phyloP scores from a whole-genome alignment of 2,888 invertebrate species.

The Callosobruchus maculatus region DNA sequence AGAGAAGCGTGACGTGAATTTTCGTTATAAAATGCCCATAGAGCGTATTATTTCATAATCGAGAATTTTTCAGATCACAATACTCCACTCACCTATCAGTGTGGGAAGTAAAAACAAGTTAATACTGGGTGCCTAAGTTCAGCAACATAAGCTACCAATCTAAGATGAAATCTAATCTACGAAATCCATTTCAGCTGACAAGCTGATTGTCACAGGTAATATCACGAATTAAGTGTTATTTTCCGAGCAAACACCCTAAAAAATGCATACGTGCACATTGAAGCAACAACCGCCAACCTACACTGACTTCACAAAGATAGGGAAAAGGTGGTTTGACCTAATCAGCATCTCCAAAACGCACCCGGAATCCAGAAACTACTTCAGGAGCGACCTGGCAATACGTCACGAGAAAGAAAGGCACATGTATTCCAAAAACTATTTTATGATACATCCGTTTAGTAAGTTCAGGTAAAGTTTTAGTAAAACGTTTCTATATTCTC shows the following conservation, averaged over 20 bases:
- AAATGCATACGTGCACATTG: background rate
- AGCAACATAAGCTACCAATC: too few species aligned
- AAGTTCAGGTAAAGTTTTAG: constrained; percentile 14
- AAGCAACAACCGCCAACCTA: background rate
- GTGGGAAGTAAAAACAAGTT: too few species aligned
- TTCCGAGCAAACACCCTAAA: background rate
- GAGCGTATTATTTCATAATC: too few species aligned
- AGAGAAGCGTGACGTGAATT: too few species aligned
- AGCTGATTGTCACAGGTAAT: background rate
- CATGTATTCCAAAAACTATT: constrained; percentile 6
- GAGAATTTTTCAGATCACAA: too few species aligned
- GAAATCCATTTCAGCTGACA: background rate
- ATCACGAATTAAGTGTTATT: too few species aligned
- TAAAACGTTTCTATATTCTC: too few species aligned
- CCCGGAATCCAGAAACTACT: constrained; percentile 4
- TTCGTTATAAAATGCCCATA: too few species aligned
- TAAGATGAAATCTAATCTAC: too few species aligned
- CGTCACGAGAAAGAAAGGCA: constrained; percentile 13
- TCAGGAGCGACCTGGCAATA: constrained; percentile 11
- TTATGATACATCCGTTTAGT: constrained; percentile 14
- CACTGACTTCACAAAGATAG: background rate
- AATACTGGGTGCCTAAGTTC: too few species aligned
- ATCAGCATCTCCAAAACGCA: constrained; percentile 7
- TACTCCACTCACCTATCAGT: too few species aligned
- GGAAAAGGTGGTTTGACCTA: background rate